Percentiles rank a stretch among this genome's conserved stretches.
These are phyloP conservation scores for Hormaphis cornu DNA, from an alignment of 1,140 invertebrate genomes.

Conservation along the genomic window DNA sequence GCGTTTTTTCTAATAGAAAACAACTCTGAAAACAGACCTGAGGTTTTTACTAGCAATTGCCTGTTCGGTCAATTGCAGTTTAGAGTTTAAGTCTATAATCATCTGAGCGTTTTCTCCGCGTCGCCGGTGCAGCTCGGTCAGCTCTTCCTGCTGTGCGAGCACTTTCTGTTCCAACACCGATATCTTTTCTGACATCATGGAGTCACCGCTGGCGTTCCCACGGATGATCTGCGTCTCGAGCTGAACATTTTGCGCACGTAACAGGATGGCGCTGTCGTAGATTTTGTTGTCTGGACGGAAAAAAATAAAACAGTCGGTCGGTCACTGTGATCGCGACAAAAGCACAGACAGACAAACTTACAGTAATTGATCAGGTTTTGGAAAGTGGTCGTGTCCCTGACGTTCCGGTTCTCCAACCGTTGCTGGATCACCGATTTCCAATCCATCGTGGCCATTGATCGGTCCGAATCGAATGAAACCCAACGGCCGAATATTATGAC, in stretches of 20 bases:
- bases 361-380: slow-evolving; percentile 16
- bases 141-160: slow-evolving; percentile 77
- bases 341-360: neutral
- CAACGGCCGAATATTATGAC: neutral
- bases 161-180: slow-evolving; percentile 73
- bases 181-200: slow-evolving; percentile 42
- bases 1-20: too few species aligned
- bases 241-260: neutral
- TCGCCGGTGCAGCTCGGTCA: slow-evolving; percentile 77
- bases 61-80: slow-evolving; percentile 77
- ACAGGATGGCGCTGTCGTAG: slow-evolving; percentile 1
- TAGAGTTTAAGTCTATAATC: slow-evolving; percentile 79
- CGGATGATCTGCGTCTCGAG: slow-evolving; percentile 19
- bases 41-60: slow-evolving; percentile 59
- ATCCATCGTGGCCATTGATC: neutral
- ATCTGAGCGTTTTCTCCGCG: slow-evolving; percentile 87
- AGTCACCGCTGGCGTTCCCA: neutral
- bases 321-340: too few species aligned
- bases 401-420: neutral
- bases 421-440: neutral
- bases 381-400: neutral
- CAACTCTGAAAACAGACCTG: too few species aligned
- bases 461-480: slow-evolving; percentile 14
- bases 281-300: slow-evolving; percentile 17
- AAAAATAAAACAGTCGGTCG: neutral